Conservation (phyloP, 2,888 invertebrate genomes). For the Netelia inedita region DNA sequence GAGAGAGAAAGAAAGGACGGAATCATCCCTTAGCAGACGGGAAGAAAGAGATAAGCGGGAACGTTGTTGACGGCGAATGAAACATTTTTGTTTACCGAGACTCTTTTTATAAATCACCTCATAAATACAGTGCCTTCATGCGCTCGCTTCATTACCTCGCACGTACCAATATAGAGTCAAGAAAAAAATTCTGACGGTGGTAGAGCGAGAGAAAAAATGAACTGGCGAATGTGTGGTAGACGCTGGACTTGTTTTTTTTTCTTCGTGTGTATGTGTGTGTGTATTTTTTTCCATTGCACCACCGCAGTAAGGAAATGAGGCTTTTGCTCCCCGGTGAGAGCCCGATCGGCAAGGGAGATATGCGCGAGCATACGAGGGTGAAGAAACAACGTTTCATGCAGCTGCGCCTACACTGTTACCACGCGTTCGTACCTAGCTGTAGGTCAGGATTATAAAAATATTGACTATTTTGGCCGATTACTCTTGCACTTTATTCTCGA, state of each 20-base stretch:
- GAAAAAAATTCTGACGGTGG: no score
- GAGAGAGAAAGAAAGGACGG: slow-evolving; percentile 5
- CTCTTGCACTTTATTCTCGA: no score
- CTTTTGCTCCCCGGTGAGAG: slow-evolving; percentile 35
- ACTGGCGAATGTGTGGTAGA: background rate
- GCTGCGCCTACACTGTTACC: background rate
- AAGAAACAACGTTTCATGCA: slow-evolving; percentile 18
- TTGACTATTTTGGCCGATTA: no score
- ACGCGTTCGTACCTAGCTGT: no score
- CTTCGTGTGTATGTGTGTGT: background rate
- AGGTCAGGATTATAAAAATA: no score
- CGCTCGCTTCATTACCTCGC: slow-evolving; percentile 28
- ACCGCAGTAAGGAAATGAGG: slow-evolving; percentile 14
- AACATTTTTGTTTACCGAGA: slow-evolving; percentile 43
- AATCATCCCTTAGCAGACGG: no score
- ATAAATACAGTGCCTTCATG: slow-evolving; percentile 31
- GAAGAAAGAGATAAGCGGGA: background rate
- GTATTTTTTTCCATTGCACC: slow-evolving; percentile 38
- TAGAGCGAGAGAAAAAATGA: background rate
- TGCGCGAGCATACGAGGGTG: slow-evolving; percentile 26
- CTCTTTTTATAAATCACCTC: slow-evolving; percentile 52
- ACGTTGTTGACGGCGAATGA: background rate
- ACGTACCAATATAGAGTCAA: slow-evolving; percentile 6
- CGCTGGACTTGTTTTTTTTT: slow-evolving; percentile 17
- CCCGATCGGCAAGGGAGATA: slow-evolving; percentile 47